Conservation (phyloP, 2,888 invertebrate species). For the Eupithecia insigniata region DNA sequence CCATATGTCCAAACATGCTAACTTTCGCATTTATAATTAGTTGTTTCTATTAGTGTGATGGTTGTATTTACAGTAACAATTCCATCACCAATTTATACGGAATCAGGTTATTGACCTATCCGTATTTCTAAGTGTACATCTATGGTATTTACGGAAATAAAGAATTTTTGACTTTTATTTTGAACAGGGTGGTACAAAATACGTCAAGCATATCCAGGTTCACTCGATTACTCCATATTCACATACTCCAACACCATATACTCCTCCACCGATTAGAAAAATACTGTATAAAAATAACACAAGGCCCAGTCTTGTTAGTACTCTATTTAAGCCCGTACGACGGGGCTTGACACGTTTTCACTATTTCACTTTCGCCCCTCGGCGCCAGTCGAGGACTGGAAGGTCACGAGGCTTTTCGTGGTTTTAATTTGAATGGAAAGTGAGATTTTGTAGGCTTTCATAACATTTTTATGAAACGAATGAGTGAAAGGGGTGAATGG, state of each 20-base stretch:
- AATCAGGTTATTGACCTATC: background rate
- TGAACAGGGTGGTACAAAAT: too few relatives aligned
- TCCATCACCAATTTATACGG: background rate
- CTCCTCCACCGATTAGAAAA: background rate
- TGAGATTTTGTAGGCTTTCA: constrained; percentile 34
- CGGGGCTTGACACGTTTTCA: constrained; percentile 77
- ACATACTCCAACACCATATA: background rate
- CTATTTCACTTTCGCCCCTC: constrained; percentile 59
- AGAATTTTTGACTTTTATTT: too few relatives aligned
- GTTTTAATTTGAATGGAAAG: constrained; percentile 52
- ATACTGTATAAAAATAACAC: constrained; percentile 17
- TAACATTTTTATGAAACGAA: constrained; percentile 13
- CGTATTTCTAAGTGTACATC: too few relatives aligned
- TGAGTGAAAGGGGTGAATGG: constrained; percentile 12
- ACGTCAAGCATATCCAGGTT: too few relatives aligned
- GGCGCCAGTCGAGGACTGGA: constrained; percentile 40
- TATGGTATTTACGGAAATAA: too few relatives aligned
- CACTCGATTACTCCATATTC: background rate
- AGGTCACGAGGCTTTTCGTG: constrained; percentile 54
- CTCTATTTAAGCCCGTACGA: constrained; percentile 41
- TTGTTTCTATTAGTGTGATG: too few relatives aligned
- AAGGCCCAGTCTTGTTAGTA: constrained; percentile 26
- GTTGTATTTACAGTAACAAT: too few relatives aligned
- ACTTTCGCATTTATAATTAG: too few relatives aligned
- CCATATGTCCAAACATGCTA: too few relatives aligned